phyloP scores from a whole-genome alignment of 2,888 invertebrate genomes.

The Orthonychiurus folsomi region DNA sequence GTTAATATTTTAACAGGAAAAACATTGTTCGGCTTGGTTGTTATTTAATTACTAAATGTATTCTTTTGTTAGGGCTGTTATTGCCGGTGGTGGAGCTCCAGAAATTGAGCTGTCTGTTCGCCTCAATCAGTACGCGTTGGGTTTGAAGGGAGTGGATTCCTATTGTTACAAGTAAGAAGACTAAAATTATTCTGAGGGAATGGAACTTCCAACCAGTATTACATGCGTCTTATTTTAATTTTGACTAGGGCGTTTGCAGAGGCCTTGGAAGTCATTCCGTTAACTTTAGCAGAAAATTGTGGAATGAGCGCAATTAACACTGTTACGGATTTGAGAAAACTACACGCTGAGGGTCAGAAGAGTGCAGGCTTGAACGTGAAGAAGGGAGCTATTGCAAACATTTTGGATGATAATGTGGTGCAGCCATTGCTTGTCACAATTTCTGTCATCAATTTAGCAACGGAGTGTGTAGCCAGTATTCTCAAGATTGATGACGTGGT shows the following conservation, averaged over 20 bases:
- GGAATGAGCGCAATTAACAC: conserved; percentile 89
- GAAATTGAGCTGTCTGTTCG: conserved; percentile 88
- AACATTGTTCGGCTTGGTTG: neutral
- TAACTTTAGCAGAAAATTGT: conserved; percentile 83
- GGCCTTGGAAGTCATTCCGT: conserved; percentile 87
- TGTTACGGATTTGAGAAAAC: conserved; percentile 89
- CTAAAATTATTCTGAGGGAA: neutral
- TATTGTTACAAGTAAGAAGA: conserved; percentile 69
- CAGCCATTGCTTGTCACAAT: conserved; percentile 93
- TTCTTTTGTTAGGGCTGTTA: conserved; percentile 55
- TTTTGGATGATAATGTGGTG: conserved; percentile 91
- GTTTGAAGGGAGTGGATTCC: conserved; percentile 81
- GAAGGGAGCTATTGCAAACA: conserved; percentile 91
- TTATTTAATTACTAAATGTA: neutral
- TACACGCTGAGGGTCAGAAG: conserved; percentile 77
- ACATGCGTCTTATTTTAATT: no score
- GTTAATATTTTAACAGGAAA: conserved; percentile 40
- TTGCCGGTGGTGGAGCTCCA: conserved; percentile 95
- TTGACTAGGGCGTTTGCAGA: conserved; percentile 85
- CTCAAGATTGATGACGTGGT: conserved; percentile 99
- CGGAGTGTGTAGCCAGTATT: conserved; percentile 94
- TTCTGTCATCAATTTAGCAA: conserved; percentile 84
- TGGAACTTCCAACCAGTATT: no score
- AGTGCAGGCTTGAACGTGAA: conserved; percentile 93
- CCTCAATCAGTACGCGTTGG: conserved; percentile 69